A percentile compares a stretch with the other conserved stretches of the same genome.
These are phyloP conservation scores for Cerastis leucographa DNA, from an alignment of 2,888 invertebrate genomes.

Conservation along the genomic window DNA sequence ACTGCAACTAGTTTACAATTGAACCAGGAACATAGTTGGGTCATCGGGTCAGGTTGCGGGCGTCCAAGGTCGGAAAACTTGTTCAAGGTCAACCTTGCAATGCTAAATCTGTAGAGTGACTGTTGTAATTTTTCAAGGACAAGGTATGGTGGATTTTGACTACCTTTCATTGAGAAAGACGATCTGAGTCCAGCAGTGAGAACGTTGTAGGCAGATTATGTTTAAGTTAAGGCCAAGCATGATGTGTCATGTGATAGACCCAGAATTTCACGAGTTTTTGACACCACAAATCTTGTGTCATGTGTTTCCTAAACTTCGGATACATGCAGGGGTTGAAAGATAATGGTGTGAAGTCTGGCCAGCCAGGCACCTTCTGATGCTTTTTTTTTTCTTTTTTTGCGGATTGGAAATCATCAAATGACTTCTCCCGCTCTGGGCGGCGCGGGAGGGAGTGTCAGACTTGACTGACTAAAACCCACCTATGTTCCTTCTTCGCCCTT, in stretches of 20 bases:
- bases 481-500: too few relatives aligned
- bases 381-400: too few relatives aligned
- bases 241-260: background rate
- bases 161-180: background rate
- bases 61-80: constrained; percentile 50
- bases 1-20: constrained; percentile 36
- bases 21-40: background rate
- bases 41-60: constrained; percentile 18
- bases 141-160: background rate
- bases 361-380: too few relatives aligned
- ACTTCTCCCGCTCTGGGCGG: too few relatives aligned
- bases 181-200: background rate
- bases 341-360: too few relatives aligned
- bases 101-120: background rate
- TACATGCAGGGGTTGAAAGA: too few relatives aligned
- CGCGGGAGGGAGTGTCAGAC: too few relatives aligned
- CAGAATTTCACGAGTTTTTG: too few relatives aligned
- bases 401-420: too few relatives aligned
- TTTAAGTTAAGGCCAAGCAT: background rate
- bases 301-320: too few relatives aligned
- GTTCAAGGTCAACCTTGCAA: constrained; percentile 38
- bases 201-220: background rate
- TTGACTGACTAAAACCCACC: too few relatives aligned
- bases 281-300: background rate
- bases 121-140: background rate